Evolutionary conservation across 2,113 vertebrate genomes (phyloP).

Genomic region (human (Homo sapiens)): DNA sequence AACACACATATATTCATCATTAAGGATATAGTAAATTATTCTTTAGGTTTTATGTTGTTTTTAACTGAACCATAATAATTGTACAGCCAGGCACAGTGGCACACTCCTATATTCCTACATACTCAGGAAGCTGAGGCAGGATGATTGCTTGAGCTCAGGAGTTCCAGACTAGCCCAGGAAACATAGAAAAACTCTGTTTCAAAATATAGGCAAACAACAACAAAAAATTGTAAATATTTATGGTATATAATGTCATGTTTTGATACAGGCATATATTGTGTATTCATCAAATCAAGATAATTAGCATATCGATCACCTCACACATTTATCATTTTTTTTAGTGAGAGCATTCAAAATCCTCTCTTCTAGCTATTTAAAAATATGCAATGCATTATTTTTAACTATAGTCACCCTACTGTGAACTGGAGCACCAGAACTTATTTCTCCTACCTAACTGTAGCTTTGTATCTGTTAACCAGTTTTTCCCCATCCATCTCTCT

Average conservation of each 20-base stretch:
- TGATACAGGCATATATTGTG: neutral
- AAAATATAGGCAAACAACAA: too few relatives aligned
- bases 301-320: neutral
- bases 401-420: neutral
- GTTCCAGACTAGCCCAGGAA: too few relatives aligned
- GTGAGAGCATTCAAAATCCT: neutral
- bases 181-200: too few relatives aligned
- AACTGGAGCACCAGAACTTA: neutral
- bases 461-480: neutral
- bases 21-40: neutral
- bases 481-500: neutral
- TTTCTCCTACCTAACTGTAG: neutral
- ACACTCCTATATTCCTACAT: too few relatives aligned
- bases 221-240: neutral
- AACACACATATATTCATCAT: neutral
- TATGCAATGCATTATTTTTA: neutral
- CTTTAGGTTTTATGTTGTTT: neutral
- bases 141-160: too few relatives aligned
- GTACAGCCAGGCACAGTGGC: too few relatives aligned
- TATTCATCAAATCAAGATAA: neutral
- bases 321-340: neutral
- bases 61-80: neutral
- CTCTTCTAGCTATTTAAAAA: neutral
- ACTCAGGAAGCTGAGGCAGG: too few relatives aligned
- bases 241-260: neutral